phyloP scores from a whole-genome alignment of 1,140 invertebrate species.

The Saccostrea glomerata region DNA sequence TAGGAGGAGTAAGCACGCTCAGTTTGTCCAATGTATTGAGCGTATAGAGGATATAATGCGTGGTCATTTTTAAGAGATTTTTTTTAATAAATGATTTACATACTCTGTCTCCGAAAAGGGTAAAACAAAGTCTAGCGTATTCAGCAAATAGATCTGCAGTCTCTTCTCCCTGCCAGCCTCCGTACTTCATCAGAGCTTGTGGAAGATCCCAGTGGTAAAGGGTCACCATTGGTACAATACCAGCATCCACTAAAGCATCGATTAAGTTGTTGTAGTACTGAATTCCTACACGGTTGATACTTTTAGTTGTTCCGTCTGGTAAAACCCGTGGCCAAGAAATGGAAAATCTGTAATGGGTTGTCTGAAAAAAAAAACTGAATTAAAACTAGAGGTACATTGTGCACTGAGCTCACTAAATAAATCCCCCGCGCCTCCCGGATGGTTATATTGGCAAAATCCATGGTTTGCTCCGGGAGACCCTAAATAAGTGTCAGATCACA shows the following conservation, averaged over 20 bases:
- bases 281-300: conserved; percentile 64
- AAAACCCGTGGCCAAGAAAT: conserved; percentile 73
- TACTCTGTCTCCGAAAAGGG: conserved; percentile 76
- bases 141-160: conserved; percentile 81
- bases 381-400: too few relatives aligned
- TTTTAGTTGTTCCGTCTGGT: conserved; percentile 64
- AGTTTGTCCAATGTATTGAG: too few relatives aligned
- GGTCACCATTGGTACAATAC: conserved; percentile 80
- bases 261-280: conserved; percentile 73
- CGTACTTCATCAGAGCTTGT: conserved; percentile 75
- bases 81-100: too few relatives aligned
- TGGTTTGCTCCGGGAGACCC: too few relatives aligned
- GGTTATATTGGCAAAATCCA: too few relatives aligned
- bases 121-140: conserved; percentile 78
- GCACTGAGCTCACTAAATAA: too few relatives aligned
- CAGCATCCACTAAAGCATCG: conserved; percentile 65
- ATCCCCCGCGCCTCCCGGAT: too few relatives aligned
- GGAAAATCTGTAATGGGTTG: conserved; percentile 73
- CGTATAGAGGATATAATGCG: too few relatives aligned
- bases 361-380: conserved; percentile 58
- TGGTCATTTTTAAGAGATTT: too few relatives aligned
- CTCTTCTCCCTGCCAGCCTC: conserved; percentile 81
- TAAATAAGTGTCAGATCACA: too few relatives aligned
- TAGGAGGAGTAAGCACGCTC: too few relatives aligned
- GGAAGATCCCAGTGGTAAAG: conserved; percentile 81